Base-by-base conservation (phyloP, 1,140 invertebrate species). In the Mya arenaria region DNA sequence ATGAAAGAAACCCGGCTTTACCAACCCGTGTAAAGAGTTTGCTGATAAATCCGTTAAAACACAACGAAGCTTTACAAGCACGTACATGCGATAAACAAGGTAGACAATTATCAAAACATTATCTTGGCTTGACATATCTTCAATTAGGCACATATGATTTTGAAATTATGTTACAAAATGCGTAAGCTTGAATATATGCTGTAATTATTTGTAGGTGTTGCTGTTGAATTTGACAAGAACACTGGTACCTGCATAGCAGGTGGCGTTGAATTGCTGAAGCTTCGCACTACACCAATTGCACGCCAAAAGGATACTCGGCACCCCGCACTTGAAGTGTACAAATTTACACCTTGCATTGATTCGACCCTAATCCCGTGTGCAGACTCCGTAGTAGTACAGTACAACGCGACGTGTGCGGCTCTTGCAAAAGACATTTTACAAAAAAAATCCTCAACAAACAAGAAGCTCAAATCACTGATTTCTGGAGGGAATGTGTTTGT, bases 231-330 rank as follows among this genome's bases (percentile, higher is more conserved):
- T 90, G 96, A 98, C 87, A 93, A 95, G n/a, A 94, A 97, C 72
- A 94, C 97, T 30, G 95, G 96, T 88, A 94, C 96, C 0, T 95
- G 97, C 32, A 95, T 96, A 89, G 95, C 96, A 58, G 97, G 97
- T 13, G 98, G 98, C 44, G 94, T 99, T 37, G 97, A 98, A 92
- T 93, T 99, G 13, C 95, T 97, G 87, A 98, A 97, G 56, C 94
- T 99, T 89, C 98, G 98, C 92, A 96, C 97, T 0, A 97, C 96
- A 83, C 93, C 98, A 17, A 97, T 98, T 1, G 97, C 97, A 32
- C 94, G 96, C 78, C 95, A 97, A 81, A 91, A 89, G 65, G 88
- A 86, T 23, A 90, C 94, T 15, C 97, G 98, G 91, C 91, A 95
- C 15, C 98, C 97, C 10, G 96, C 96, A 83, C 92, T 97, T 13